Evolutionary conservation across 1,140 invertebrate species (phyloP), one percentile per base, ranked within the genome.

Genomic region (Drosophila chauvacae): DNA sequence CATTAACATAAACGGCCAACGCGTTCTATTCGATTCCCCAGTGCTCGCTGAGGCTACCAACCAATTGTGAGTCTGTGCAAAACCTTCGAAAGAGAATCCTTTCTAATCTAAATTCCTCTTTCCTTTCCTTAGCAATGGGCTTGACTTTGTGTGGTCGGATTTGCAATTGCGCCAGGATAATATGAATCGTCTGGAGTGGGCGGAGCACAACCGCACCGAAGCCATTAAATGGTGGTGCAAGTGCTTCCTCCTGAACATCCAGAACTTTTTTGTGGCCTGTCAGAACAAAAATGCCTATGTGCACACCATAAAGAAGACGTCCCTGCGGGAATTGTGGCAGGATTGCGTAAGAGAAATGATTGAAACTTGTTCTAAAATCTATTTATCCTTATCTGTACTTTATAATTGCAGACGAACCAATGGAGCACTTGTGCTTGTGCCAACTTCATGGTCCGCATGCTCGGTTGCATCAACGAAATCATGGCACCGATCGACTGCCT

Each of bases 221-320:
- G 57, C 30, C 5, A 41, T 84, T 7, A 70, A 77, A 23, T 87
- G 84, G 83, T 87, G 83, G 83, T 48, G 44, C 14, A 62, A 77
- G 33, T 70, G 64, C 28, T 84, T 77, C 6, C 39, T 87, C 4
- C 33, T 77, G 4, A 77, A 69, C 14, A 74, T 84, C 9, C 26
- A 88, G 7, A 64, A 37, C 7, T 28, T 88, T 0, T 71, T 64
- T 20, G 37, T 87, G 13, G 83, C 72, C 7, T 7, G 26, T 23
- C 62, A 70, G 7, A 59, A 87, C 48, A 42, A 58, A 0, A 20
- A 88, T 1, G 58, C 2, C 3, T 11, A 20, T 11, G 84, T 88
- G 16, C 30, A 45, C 0, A 20, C 7, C 10, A 77, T 87, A 4
- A 45, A 51, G 5, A 66, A 35, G 18, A 41, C 18, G 5, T 23